Evolutionary conservation across 2,888 invertebrate genomes (phyloP).

Genomic region (Drosophila melanosoma): DNA sequence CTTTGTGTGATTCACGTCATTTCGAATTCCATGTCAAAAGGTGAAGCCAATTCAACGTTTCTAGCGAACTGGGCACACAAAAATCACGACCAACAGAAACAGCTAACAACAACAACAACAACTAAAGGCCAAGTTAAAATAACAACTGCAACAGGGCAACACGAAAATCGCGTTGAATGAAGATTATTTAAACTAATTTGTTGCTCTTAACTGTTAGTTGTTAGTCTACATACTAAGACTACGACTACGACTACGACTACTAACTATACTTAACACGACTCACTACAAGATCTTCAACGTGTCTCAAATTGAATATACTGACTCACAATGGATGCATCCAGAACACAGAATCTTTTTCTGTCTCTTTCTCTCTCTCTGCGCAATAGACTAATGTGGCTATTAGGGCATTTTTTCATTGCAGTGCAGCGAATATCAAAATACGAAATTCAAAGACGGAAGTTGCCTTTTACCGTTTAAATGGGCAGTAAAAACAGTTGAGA

Average conservation of each 20-base stretch:
- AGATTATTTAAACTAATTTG: constrained; percentile 69
- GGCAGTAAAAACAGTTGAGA: constrained; percentile 28
- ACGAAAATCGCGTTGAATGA: constrained; percentile 69
- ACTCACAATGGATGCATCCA: background rate
- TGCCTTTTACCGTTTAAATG: constrained; percentile 62
- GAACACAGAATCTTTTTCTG: constrained; percentile 31
- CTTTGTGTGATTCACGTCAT: constrained; percentile 75
- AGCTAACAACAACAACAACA: constrained; percentile 29
- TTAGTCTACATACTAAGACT: constrained; percentile 49
- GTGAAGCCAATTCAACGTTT: constrained; percentile 78
- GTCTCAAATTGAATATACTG: constrained; percentile 48
- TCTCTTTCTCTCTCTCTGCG: background rate
- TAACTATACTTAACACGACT: constrained; percentile 16
- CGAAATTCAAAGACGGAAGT: constrained; percentile 73
- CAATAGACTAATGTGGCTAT: constrained; percentile 65
- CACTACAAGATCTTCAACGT: constrained; percentile 44
- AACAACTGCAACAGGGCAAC: constrained; percentile 56
- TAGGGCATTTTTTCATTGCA: constrained; percentile 51
- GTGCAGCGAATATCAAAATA: constrained; percentile 45
- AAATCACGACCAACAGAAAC: constrained; percentile 69
- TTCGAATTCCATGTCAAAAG: constrained; percentile 79
- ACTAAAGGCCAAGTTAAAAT: constrained; percentile 31
- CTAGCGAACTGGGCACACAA: constrained; percentile 77
- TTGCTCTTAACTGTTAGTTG: constrained; percentile 41
- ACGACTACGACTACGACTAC: background rate